A percentile compares a stretch with the other conserved stretches of the same genome.
phyloP scores from a whole-genome alignment of 2,797 vertebrate genomes.

The Tinamus major region DNA sequence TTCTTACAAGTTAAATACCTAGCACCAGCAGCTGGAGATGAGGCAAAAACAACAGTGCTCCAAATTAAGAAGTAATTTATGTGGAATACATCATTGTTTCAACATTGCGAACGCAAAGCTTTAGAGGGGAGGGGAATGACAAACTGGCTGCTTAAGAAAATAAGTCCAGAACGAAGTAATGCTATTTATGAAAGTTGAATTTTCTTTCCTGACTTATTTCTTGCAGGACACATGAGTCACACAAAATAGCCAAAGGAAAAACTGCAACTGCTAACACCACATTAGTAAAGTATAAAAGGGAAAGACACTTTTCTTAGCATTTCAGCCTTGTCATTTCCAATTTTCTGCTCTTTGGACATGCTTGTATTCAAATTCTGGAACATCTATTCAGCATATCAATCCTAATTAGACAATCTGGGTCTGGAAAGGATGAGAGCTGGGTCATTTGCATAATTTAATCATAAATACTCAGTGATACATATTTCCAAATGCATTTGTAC shows the following conservation, averaged over 20 bases:
- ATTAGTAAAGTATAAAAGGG: conserved; percentile 86
- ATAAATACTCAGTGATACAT: conserved; percentile 99
- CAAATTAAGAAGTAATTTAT: conserved; percentile 65
- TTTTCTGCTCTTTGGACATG: conserved; percentile 99
- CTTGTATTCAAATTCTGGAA: conserved; percentile 99
- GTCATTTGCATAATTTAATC: conserved; percentile 99
- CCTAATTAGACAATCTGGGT: conserved; percentile 99
- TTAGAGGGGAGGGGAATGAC: conserved; percentile 36
- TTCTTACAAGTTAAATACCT: conserved; percentile 16
- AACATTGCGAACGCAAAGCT: conserved; percentile 44
- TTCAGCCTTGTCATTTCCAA: conserved; percentile 99
- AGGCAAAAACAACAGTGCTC: conserved; percentile 39
- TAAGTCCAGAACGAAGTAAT: conserved; percentile 46
- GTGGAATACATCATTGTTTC: conserved; percentile 54
- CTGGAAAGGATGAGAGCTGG: conserved; percentile 96
- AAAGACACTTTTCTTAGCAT: conserved; percentile 98
- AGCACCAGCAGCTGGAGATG: conserved; percentile 37
- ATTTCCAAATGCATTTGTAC: conserved; percentile 99
- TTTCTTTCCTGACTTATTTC: conserved; percentile 73
- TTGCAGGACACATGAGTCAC: conserved; percentile 79
- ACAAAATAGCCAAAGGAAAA: conserved; percentile 80
- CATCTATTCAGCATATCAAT: conserved; percentile 99
- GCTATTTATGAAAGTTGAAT: conserved; percentile 72
- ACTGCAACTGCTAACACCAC: conserved; percentile 81
- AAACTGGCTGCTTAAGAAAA: conserved; percentile 54